Base-by-base conservation (phyloP, 1,140 invertebrate genomes). In the Pseudomyrmex dendroicus region DNA sequence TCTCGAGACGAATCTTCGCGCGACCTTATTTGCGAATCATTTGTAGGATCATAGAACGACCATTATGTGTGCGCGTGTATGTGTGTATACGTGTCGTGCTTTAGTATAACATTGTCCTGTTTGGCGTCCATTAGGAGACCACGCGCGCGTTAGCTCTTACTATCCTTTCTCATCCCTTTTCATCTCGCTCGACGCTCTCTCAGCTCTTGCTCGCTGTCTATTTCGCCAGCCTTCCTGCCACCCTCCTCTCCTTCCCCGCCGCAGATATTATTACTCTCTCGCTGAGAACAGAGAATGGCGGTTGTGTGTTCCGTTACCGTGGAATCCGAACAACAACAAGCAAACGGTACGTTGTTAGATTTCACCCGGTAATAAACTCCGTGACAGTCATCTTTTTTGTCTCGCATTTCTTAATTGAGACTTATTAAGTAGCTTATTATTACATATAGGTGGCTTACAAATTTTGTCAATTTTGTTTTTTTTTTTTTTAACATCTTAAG, bases 121-220 rank as follows among this genome's bases (percentile, higher is more conserved):
- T 87, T 87, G 83, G 68, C 66, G 83, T 89, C 87, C 85, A 89
- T 89, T 89, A 89, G 73, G 54, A 62, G 74, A 80, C 68, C 63
- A 82, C 59, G 35, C 35, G 35, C 35, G 35, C 35, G 84, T 83
- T 76, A 78, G 82, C 82, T 83, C 73, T 83, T 77, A 83, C 82
- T 54, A 73, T 82, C 78, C 78, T 82, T 82, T 82, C 78, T 82
- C 72, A 73, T 82, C 70, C 70, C 48, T 74, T 82, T 82, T 82
- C 72, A 82, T 82, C 72, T 82, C 46, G 78, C 54, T 63, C 72
- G 46, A 48, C 56, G 66, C 57, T 80, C 61, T 72, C 61, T 74
- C 61, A 44, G 52, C 46, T 59, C 70, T 85, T 83, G 66, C 70
- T 76, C 73, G 73, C 35, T 66, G 73, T 82, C 80, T 62, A 73